These are phyloP conservation scores for Phymastichus coffea DNA, from an alignment of 1,140 invertebrate genomes.

Conservation along the genomic window DNA sequence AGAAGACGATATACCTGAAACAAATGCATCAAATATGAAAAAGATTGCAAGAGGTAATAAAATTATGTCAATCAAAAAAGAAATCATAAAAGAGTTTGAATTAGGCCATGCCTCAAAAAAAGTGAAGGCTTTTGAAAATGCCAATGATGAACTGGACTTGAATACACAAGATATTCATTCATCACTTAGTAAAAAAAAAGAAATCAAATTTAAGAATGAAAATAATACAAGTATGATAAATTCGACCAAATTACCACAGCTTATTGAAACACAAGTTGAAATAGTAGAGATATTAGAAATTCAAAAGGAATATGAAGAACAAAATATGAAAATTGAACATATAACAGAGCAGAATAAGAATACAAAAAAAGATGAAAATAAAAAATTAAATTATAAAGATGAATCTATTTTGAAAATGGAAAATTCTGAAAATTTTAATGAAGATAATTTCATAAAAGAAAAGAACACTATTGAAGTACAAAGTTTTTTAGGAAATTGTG, in stretches of 20 bases:
- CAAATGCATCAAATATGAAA: conserved; percentile 50
- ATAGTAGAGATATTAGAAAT: conserved; percentile 52
- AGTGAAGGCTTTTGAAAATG: conserved; percentile 17
- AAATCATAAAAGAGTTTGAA: conserved; percentile 54
- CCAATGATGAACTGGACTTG: conserved; percentile 13
- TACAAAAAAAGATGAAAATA: neutral
- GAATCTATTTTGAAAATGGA: neutral
- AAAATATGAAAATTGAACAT: conserved; percentile 10
- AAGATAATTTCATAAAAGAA: conserved; percentile 1
- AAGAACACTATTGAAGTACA: neutral
- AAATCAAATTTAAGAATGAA: neutral
- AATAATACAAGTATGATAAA: conserved; percentile 7
- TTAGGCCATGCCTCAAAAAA: conserved; percentile 50
- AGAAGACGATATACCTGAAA: conserved; percentile 56
- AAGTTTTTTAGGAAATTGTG: conserved; percentile 2
- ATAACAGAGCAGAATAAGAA: conserved; percentile 8
- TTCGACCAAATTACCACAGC: no score
- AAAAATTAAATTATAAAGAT: neutral
- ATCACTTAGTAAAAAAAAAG: conserved; percentile 8
- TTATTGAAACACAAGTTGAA: conserved; percentile 39
- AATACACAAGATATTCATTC: neutral
- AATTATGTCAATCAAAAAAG: conserved; percentile 50
- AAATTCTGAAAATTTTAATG: neutral
- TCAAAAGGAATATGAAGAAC: conserved; percentile 37
- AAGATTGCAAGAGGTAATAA: conserved; percentile 53